Percentiles rank a stretch among this genome's conserved stretches.
Evolutionary conservation across 2,888 invertebrate species (phyloP).

Genomic region (Oscheius sp.): DNA sequence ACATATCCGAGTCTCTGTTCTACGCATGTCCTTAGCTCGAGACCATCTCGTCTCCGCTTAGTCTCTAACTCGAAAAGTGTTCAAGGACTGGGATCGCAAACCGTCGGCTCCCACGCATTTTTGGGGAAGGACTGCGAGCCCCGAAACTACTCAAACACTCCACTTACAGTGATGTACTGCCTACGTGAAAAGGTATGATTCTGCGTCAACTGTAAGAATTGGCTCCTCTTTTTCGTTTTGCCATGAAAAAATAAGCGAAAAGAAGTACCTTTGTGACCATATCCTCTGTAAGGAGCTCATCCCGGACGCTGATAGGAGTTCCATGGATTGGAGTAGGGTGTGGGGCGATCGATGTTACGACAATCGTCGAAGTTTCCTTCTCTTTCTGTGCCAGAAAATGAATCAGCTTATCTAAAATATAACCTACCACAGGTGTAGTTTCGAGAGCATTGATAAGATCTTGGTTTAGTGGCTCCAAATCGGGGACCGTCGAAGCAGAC

Average conservation of each 20-base stretch:
- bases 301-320: slow-evolving; percentile 39
- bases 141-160: slow-evolving; percentile 17
- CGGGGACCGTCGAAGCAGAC: slow-evolving; percentile 8
- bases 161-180: slow-evolving; percentile 20
- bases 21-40: slow-evolving; percentile 8
- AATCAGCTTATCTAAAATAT: background rate
- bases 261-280: slow-evolving; percentile 6
- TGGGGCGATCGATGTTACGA: slow-evolving; percentile 45
- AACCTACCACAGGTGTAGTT: slow-evolving; percentile 23
- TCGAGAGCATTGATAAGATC: slow-evolving; percentile 4
- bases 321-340: slow-evolving; percentile 42
- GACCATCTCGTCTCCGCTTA: slow-evolving; percentile 7
- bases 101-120: slow-evolving; percentile 20
- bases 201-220: slow-evolving; percentile 9
- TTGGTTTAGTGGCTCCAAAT: background rate
- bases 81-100: no score
- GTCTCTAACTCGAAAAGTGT: slow-evolving; percentile 18
- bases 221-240: background rate
- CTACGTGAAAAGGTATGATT: slow-evolving; percentile 20
- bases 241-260: no score
- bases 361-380: slow-evolving; percentile 31
- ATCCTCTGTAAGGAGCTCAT: slow-evolving; percentile 1
- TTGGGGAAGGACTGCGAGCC: background rate
- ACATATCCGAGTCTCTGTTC: slow-evolving; percentile 31
- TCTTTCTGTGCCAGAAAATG: slow-evolving; percentile 10